Conservation (phyloP, 2,797 vertebrate genomes). For the Falco peregrinus region DNA sequence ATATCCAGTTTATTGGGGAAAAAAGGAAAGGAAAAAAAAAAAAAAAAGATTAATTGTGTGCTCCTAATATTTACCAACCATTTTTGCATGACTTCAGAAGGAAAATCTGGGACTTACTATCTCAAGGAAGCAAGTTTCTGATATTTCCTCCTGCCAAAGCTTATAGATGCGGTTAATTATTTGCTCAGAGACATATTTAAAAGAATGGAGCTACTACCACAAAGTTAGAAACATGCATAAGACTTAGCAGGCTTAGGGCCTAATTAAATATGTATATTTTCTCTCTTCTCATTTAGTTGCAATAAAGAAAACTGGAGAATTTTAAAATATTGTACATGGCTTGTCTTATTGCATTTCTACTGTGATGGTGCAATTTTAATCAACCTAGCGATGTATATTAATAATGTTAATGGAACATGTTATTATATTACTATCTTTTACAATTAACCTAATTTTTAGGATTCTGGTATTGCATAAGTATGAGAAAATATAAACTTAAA, state of each 20-base stretch:
- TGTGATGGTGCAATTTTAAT: background rate
- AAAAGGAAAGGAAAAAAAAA: fast-evolving
- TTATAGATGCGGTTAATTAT: background rate
- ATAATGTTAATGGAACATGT: background rate
- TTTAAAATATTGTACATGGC: background rate
- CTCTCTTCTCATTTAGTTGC: background rate
- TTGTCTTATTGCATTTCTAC: background rate
- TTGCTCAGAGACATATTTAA: background rate
- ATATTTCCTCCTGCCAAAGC: background rate
- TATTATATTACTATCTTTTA: background rate
- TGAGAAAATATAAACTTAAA: background rate
- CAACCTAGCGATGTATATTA: background rate
- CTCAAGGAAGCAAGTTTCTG: background rate
- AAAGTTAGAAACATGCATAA: background rate
- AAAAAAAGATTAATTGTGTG: background rate
- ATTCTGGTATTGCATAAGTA: background rate
- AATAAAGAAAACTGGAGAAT: background rate
- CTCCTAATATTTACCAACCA: background rate
- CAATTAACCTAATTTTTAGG: background rate
- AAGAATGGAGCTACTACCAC: background rate
- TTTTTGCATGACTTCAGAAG: background rate
- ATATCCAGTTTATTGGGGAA: fast-evolving
- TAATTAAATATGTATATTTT: background rate
- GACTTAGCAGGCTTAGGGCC: background rate
- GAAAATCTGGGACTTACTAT: background rate